These are phyloP conservation scores for Diorhabda sublineata DNA, from an alignment of 1,140 invertebrate genomes.

Conservation along the genomic window DNA sequence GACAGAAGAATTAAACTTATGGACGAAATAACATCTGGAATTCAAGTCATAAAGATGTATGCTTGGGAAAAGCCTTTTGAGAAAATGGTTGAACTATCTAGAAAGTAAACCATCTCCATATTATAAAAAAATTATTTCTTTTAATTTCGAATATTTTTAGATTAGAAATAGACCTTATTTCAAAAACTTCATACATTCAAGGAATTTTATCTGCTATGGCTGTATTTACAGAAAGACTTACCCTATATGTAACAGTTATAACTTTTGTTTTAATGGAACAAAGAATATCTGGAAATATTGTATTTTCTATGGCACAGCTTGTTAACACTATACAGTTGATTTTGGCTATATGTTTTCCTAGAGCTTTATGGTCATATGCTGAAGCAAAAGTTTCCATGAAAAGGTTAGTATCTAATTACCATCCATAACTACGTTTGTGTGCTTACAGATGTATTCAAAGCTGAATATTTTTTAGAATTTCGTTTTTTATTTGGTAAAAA, in stretches of 20 bases:
- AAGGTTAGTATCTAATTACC: constrained; percentile 34
- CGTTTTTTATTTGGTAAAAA: no score
- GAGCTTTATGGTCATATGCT: constrained; percentile 36
- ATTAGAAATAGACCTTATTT: constrained; percentile 63
- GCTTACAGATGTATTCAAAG: no score
- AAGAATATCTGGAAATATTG: constrained; percentile 60
- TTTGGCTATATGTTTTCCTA: constrained; percentile 69
- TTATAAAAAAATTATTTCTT: neutral
- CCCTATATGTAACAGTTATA: constrained; percentile 67
- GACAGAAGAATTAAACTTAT: constrained; percentile 78
- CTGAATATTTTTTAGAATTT: no score
- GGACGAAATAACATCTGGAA: constrained; percentile 73
- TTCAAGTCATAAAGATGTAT: constrained; percentile 83
- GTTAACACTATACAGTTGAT: constrained; percentile 68
- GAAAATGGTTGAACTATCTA: constrained; percentile 56
- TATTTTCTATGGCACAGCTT: constrained; percentile 70
- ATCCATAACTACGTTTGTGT: no score
- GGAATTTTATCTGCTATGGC: constrained; percentile 63
- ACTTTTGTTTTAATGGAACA: constrained; percentile 62
- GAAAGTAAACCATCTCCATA: constrained; percentile 47
- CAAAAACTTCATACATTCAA: constrained; percentile 64
- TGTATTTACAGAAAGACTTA: constrained; percentile 66
- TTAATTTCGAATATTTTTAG: constrained; percentile 43
- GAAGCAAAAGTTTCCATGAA: constrained; percentile 63
- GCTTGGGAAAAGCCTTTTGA: constrained; percentile 78